phyloP scores from a whole-genome alignment of 2,113 vertebrate genomes.

The Dendrocopos noguchii region DNA sequence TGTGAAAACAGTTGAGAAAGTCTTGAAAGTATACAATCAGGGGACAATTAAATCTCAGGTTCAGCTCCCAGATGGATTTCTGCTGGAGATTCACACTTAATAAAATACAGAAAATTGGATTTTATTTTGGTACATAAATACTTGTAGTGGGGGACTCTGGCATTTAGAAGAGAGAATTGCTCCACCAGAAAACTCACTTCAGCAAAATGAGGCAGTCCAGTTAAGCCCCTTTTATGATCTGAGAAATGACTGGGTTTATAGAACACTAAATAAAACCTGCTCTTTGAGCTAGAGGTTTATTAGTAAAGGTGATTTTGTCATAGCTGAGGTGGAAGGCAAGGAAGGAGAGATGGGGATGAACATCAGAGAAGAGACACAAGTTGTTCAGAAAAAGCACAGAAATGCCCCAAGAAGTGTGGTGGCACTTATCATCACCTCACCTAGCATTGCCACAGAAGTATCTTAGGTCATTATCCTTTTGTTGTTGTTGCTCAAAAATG shows the following conservation, averaged over 20 bases:
- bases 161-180: constrained; percentile 5
- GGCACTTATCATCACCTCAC: not conserved
- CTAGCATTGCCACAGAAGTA: not conserved
- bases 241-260: constrained; percentile 78
- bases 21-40: constrained; percentile 52
- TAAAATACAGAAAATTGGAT: constrained; percentile 71
- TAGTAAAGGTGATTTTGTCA: constrained; percentile 50
- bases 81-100: constrained; percentile 57
- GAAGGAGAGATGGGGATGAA: not conserved
- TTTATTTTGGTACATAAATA: constrained; percentile 71
- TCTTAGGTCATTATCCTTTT: not conserved
- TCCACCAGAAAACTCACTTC: constrained; percentile 55
- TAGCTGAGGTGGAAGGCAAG: not conserved
- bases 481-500: not conserved
- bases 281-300: constrained; percentile 66
- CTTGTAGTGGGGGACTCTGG: not conserved
- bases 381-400: not conserved
- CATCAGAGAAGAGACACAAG: not conserved
- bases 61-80: constrained; percentile 49
- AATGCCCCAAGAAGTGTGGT: not conserved
- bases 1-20: not conserved
- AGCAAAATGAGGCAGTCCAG: constrained; percentile 68
- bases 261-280: constrained; percentile 78
- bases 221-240: constrained; percentile 76
- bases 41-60: constrained; percentile 55